Conservation (phyloP, 1,140 invertebrate species). For the Scaptomyza pallida region DNA sequence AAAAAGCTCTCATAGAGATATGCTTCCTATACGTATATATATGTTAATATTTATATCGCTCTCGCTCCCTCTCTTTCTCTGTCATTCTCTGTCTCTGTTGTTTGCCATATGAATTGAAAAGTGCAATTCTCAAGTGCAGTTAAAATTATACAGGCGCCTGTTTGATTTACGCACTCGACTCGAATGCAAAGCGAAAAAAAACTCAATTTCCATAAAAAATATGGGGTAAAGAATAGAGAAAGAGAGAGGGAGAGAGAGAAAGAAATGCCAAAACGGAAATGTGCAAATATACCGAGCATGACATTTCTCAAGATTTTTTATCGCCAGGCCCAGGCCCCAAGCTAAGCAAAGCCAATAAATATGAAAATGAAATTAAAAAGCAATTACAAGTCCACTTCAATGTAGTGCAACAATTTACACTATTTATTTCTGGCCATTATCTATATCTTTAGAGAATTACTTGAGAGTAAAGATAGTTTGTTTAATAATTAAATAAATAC, state of each 20-base stretch:
- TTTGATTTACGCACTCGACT: conserved; percentile 33
- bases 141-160: conserved; percentile 43
- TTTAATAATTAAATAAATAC: too few species aligned
- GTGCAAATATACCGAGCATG: conserved; percentile 19
- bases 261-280: conserved; percentile 30
- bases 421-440: neutral
- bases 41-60: neutral
- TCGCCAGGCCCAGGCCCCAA: neutral
- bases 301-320: conserved; percentile 29
- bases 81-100: conserved; percentile 6
- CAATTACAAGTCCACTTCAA: conserved; percentile 44
- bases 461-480: neutral
- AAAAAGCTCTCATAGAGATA: neutral
- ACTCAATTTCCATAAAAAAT: neutral
- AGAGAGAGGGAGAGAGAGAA: too few species aligned
- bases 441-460: conserved; percentile 7
- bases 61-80: neutral
- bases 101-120: conserved; percentile 52
- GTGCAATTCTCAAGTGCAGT: conserved; percentile 54
- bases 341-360: conserved; percentile 26
- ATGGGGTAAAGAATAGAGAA: too few species aligned
- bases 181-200: neutral
- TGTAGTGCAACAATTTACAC: conserved; percentile 23
- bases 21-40: neutral
- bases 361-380: conserved; percentile 47